These are phyloP conservation scores for Urocyon cinereoargenteus DNA, from an alignment of 2,797 vertebrate species.

Conservation along the genomic window DNA sequence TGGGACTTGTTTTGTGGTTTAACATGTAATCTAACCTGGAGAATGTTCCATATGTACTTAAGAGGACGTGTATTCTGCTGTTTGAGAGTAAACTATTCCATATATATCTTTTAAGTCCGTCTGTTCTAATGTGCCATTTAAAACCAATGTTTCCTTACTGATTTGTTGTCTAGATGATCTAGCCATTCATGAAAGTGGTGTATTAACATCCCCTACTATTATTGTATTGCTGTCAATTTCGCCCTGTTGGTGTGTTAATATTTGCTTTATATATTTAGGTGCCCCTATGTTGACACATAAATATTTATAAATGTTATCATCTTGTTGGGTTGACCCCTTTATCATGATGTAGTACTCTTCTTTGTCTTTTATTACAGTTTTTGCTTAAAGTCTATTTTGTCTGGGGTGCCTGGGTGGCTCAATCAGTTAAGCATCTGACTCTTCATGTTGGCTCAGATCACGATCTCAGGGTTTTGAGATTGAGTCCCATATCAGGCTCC, in stretches of 20 bases:
- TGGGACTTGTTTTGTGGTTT: not conserved
- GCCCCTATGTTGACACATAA: not conserved
- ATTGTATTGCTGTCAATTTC: not conserved
- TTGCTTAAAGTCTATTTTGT: not conserved
- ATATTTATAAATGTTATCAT: not conserved
- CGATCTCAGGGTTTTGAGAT: not conserved
- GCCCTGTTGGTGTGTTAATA: not conserved
- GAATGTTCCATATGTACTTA: not conserved
- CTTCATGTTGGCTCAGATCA: not conserved
- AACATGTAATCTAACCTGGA: not conserved
- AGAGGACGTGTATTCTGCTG: not conserved
- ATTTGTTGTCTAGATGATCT: not conserved
- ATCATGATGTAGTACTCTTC: not conserved
- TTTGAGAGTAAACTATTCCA: not conserved
- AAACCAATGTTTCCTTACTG: not conserved
- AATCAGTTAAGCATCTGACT: not conserved
- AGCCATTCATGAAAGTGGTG: not conserved
- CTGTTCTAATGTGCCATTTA: not conserved
- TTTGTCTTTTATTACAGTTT: not conserved
- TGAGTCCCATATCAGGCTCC: not conserved
- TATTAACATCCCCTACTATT: not conserved
- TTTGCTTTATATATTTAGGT: not conserved
- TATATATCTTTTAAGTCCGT: not conserved
- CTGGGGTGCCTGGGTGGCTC: not conserved
- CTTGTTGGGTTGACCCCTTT: not conserved